phyloP scores from a whole-genome alignment of 2,888 invertebrate species.

The Hirtodrosophila alboralis region DNA sequence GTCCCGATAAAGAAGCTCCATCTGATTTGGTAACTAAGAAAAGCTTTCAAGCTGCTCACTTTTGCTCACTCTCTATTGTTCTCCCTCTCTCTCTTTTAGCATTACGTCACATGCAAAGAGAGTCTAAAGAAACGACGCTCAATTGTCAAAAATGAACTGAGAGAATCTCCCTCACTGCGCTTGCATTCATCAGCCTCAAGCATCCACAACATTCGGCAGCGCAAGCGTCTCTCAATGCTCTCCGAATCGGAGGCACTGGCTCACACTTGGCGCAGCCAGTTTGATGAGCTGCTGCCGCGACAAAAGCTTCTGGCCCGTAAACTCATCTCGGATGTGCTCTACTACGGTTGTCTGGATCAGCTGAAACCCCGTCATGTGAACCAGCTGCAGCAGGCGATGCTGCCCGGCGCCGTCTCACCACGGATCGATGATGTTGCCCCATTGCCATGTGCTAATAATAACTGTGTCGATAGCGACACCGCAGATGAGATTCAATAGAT shows the following conservation, averaged over 20 bases:
- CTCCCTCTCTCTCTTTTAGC: neutral
- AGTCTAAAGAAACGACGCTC: conserved; percentile 20
- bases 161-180: neutral
- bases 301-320: conserved; percentile 42
- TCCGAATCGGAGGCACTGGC: conserved; percentile 36
- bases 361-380: conserved; percentile 40
- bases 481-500: conserved; percentile 10
- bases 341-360: conserved; percentile 51
- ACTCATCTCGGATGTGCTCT: conserved; percentile 47
- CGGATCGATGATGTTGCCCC: conserved; percentile 5
- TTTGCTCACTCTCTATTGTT: neutral
- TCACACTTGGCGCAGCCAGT: conserved; percentile 45
- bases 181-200: neutral
- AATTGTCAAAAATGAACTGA: conserved; percentile 13
- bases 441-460: conserved; percentile 2
- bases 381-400: conserved; percentile 42
- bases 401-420: neutral
- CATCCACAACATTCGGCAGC: neutral
- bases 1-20: neutral
- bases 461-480: conserved; percentile 3
- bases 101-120: neutral
- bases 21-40: conserved; percentile 6
- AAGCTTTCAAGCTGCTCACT: neutral
- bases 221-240: neutral
- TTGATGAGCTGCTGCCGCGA: conserved; percentile 21